Evolutionary conservation across 2,113 vertebrate species (phyloP).

Genomic region (Clinocottus analis): DNA sequence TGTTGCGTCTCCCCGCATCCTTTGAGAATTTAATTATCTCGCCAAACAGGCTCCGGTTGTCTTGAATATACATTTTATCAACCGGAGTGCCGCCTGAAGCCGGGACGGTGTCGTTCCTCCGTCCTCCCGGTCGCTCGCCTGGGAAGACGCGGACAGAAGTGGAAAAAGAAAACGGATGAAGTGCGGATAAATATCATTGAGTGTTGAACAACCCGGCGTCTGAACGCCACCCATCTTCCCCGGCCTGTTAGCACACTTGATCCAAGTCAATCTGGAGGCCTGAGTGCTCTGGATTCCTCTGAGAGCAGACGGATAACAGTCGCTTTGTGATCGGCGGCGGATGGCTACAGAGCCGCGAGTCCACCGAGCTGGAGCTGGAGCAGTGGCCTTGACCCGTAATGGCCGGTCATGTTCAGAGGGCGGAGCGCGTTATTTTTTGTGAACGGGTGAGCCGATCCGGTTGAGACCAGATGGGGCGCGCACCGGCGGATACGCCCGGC

Average conservation of each 20-base stretch:
- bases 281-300: slow-evolving; percentile 5
- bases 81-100: slow-evolving; percentile 49
- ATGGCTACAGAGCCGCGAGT: slow-evolving; percentile 16
- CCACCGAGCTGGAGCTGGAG: not conserved
- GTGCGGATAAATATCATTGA: not conserved
- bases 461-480: not conserved
- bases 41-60: slow-evolving; percentile 75
- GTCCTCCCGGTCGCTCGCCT: slow-evolving; percentile 18
- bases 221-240: not conserved
- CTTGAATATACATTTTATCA: slow-evolving; percentile 66
- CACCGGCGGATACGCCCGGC: not conserved
- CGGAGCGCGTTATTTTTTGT: not conserved
- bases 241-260: slow-evolving; percentile 43
- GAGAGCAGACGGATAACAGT: slow-evolving; percentile 33
- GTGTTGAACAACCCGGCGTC: not conserved
- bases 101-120: slow-evolving; percentile 36
- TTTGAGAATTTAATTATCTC: slow-evolving; percentile 83
- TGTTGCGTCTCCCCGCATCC: slow-evolving; percentile 76
- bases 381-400: not conserved
- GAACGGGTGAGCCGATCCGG: not conserved
- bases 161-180: not conserved
- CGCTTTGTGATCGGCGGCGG: too few species aligned
- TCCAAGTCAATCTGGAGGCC: slow-evolving; percentile 40
- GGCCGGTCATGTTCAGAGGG: slow-evolving; percentile 9
- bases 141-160: not conserved